phyloP scores from a whole-genome alignment of 2,888 invertebrate genomes.

The Sarcophaga variegata region DNA sequence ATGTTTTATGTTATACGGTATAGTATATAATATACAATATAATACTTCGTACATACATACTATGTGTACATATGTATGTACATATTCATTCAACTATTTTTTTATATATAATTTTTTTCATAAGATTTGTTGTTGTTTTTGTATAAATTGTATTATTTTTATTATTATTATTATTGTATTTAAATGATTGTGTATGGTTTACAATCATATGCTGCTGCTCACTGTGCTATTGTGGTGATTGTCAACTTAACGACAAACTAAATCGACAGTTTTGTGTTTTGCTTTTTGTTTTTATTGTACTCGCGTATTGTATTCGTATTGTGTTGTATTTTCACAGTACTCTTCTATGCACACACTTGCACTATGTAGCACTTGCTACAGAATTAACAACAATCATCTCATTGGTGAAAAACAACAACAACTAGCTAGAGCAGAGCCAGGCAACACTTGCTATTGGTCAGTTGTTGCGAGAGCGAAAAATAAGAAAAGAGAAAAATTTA shows the following conservation, averaged over 20 bases:
- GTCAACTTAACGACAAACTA: constrained; percentile 51
- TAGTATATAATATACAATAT: background rate
- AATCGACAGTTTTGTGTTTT: constrained; percentile 23
- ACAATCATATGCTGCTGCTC: background rate
- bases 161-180: constrained; percentile 45
- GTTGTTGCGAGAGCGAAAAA: no score
- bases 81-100: constrained; percentile 50
- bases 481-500: no score
- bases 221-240: constrained; percentile 3
- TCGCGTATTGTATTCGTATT: background rate
- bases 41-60: no score
- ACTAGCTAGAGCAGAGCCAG: no score
- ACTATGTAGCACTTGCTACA: no score
- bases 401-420: no score
- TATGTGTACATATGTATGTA: background rate
- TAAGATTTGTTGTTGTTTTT: constrained; percentile 8
- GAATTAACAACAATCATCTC: no score
- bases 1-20: background rate
- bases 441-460: no score
- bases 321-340: background rate
- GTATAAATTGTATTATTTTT: constrained; percentile 16
- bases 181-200: constrained; percentile 57
- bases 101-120: background rate
- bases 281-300: background rate
- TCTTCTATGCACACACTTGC: background rate